Conservation (phyloP, 2,797 vertebrate genomes). For the Hypotaenidia okinawae region DNA sequence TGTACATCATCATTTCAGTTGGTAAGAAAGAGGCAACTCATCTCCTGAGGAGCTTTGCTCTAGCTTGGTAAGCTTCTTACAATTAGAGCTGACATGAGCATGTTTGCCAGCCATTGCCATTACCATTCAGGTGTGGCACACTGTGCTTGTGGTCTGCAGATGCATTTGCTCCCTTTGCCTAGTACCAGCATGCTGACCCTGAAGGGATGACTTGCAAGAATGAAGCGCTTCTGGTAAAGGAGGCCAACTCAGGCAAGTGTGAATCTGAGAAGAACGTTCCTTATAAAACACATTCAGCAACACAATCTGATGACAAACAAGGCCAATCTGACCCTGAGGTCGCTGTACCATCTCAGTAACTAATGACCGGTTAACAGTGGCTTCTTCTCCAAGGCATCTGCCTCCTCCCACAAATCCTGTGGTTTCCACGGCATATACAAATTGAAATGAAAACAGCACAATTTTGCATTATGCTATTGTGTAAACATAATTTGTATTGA, state of each 20-base stretch:
- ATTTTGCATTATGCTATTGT: background rate
- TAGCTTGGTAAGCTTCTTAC: background rate
- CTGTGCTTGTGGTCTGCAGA: rapidly evolving
- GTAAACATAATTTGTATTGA: conserved; percentile 30
- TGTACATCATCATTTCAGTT: background rate
- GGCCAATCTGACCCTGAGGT: background rate
- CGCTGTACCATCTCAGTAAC: background rate
- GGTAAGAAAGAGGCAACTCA: background rate
- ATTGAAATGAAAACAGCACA: conserved; percentile 9
- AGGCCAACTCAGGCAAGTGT: background rate
- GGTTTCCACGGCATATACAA: background rate
- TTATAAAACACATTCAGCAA: background rate
- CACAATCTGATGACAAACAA: background rate
- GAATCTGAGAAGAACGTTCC: background rate
- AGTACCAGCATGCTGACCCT: background rate
- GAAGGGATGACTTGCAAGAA: background rate
- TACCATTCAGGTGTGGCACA: background rate
- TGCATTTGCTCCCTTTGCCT: background rate
- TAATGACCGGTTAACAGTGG: background rate
- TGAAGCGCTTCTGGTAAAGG: background rate
- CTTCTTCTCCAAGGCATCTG: background rate
- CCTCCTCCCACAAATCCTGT: background rate
- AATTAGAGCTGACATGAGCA: background rate
- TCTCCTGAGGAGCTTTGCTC: background rate
- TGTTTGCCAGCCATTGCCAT: background rate